A percentile compares a stretch with the other conserved stretches of the same genome.
Evolutionary conservation across 2,797 vertebrate genomes (phyloP).

Genomic region (Schizopygopsis malacanthus): DNA sequence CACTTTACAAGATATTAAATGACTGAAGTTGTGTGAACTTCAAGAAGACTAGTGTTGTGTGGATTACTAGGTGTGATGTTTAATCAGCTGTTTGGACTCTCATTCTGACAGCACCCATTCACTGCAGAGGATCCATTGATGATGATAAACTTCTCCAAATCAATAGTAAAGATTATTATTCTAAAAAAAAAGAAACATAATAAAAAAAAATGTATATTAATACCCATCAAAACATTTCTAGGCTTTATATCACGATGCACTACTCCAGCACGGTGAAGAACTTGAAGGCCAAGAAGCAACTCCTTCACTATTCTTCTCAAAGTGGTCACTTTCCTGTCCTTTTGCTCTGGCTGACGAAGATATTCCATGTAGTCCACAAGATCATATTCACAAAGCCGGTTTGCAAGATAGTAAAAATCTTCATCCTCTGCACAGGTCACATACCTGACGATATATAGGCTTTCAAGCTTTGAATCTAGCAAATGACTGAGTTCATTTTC

Average conservation of each 20-base stretch:
- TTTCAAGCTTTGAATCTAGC: conserved; percentile 18
- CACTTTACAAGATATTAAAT: no score
- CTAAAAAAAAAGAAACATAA: background rate
- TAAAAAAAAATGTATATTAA: background rate
- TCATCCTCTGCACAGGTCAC: conserved; percentile 12
- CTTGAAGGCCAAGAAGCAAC: conserved; percentile 37
- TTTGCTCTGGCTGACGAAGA: background rate
- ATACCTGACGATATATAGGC: conserved; percentile 47
- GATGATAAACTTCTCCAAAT: no score
- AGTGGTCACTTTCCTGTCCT: background rate
- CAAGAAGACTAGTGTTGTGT: no score
- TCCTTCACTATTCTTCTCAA: conserved; percentile 24
- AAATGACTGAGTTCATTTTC: conserved; percentile 25
- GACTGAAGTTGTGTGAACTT: no score
- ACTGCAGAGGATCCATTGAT: no score
- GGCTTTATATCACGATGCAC: conserved; percentile 59
- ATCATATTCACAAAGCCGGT: conserved; percentile 54
- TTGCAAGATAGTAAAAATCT: conserved; percentile 46
- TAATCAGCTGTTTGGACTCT: no score
- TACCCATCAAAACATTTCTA: conserved; percentile 57
- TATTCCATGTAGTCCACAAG: conserved; percentile 1
- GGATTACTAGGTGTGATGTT: no score
- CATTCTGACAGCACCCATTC: no score
- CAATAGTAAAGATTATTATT: background rate
- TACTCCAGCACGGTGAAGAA: conserved; percentile 35